Evolutionary conservation across 2,888 invertebrate genomes (phyloP), one percentile per base, ranked within the genome.

Genomic region (Alentia gelatinosa): DNA sequence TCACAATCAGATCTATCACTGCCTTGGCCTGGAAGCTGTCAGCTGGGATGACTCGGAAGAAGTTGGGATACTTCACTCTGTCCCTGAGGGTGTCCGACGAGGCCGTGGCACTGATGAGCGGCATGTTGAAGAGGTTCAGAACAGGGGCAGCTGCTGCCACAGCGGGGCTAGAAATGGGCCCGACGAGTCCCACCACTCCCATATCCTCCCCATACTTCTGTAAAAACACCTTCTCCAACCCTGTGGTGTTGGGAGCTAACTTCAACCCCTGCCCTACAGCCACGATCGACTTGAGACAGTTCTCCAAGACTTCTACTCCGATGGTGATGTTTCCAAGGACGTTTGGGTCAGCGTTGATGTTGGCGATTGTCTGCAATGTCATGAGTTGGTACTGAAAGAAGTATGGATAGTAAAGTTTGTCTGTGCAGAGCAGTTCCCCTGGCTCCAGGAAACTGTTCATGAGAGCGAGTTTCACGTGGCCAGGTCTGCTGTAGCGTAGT

Each of bases 11-110:
- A 30, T 83, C 83, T 23, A 83, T 40, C 7, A 83, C 40, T 12
- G 30, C 83, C 23, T 83, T 40, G 19, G 83, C 83, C 40, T 83
- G 83, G 19, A 83, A 83, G 39, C 83, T 83, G n/a, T 83, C 83
- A 12, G 83, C 37, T n/a, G 83, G 83, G 83, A 83, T 83, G 23
- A 83, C n/a, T 9, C 83, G 83, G 40, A 83, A 39, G 23, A 83
- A 83, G 83, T 83, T 83, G 30, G 83, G 83, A 19, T 83, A 83
- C 26, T 83, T 83, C 3, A 40, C 37, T 19, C 83, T 83, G 83
- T 83, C 40, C 19, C 83, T 7, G 3, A 83, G 83, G 7, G 19
- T n/a, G 40, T 83, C 83, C 1, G 83, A 83, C 9, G 83, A 83
- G 12, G 83, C 83, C 19, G 83, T 37, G 40, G 39, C 23, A 83